Evolutionary conservation across 2,888 invertebrate genomes (phyloP).

Genomic region (Ptychoptera albimana): DNA sequence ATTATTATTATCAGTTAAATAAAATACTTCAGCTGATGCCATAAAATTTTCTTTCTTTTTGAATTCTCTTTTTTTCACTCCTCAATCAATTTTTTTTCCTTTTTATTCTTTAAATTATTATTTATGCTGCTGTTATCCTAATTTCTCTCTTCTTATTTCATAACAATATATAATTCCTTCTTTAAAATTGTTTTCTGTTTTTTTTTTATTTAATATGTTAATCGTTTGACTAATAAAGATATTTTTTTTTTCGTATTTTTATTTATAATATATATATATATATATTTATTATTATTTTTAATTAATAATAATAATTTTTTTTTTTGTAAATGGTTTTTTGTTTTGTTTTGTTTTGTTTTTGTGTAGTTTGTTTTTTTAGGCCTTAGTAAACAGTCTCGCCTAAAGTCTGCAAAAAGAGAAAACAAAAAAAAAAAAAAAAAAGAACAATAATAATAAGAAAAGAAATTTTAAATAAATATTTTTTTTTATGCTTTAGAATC

Average conservation of each 20-base stretch:
- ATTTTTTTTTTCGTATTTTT: neutral
- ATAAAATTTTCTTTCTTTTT: slow-evolving; percentile 15
- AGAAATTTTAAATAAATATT: slow-evolving; percentile 4
- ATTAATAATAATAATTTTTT: slow-evolving; percentile 2
- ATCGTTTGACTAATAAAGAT: no score
- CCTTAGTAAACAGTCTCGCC: slow-evolving; percentile 21
- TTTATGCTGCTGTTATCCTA: slow-evolving; percentile 2
- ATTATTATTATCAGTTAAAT: slow-evolving; percentile 7
- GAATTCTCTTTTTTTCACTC: slow-evolving; percentile 2
- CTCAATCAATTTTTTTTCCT: neutral
- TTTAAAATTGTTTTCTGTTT: slow-evolving; percentile 1
- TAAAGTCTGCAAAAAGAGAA: slow-evolving; percentile 18
- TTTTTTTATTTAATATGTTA: neutral
- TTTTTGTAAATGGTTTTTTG: slow-evolving; percentile 9
- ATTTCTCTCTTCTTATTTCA: slow-evolving; percentile 1
- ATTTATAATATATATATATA: neutral
- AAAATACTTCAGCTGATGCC: slow-evolving; percentile 17
- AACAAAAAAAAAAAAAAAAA: neutral
- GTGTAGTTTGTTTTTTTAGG: slow-evolving; percentile 12
- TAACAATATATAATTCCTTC: slow-evolving; percentile 1
- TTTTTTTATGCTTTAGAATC: neutral
- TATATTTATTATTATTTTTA: slow-evolving; percentile 1
- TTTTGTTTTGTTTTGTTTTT: slow-evolving; percentile 10
- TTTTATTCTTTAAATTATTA: slow-evolving; percentile 1
- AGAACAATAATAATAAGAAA: neutral